A percentile compares a stretch with the other conserved stretches of the same genome.
phyloP scores from a whole-genome alignment of 2,888 invertebrate species.

The Blastobasis adustella region DNA sequence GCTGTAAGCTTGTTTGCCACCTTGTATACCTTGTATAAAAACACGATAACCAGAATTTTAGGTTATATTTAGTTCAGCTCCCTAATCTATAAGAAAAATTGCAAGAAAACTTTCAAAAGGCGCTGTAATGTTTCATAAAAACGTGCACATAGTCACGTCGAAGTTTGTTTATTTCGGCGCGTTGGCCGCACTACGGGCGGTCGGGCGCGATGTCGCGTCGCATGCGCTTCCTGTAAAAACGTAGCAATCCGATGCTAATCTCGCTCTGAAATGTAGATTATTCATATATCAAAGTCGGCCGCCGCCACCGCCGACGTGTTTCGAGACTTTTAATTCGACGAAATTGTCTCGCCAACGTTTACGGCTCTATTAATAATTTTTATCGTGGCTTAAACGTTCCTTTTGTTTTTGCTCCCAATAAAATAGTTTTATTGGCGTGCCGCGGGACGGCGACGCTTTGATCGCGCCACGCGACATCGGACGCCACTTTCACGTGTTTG shows the following conservation, averaged over 20 bases:
- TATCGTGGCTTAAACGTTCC: constrained; percentile 57
- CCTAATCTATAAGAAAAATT: too few species aligned
- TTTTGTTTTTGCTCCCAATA: constrained; percentile 56
- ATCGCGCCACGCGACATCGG: constrained; percentile 18
- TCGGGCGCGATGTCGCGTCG: constrained; percentile 33
- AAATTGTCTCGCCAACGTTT: constrained; percentile 27
- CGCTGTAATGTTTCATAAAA: too few species aligned
- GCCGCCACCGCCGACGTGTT: constrained; percentile 2
- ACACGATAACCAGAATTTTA: too few species aligned
- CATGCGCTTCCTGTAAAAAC: constrained; percentile 36
- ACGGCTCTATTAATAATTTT: constrained; percentile 60
- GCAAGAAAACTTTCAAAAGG: too few species aligned
- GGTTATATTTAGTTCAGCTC: too few species aligned
- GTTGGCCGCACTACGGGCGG: too few species aligned
- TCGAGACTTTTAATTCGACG: constrained; percentile 24
- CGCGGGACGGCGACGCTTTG: constrained; percentile 30
- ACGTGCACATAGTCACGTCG: too few species aligned
- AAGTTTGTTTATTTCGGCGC: too few species aligned
- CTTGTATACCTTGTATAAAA: too few species aligned
- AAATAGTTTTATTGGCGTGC: constrained; percentile 40
- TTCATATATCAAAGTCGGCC: constrained; percentile 52
- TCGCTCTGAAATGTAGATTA: constrained; percentile 43
- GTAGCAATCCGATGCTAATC: constrained; percentile 52
- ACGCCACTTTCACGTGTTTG: constrained; percentile 7
- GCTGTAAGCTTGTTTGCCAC: too few species aligned